A percentile compares a stretch with the other conserved stretches of the same genome.
These are phyloP conservation scores for Aegithalos caudatus DNA, from an alignment of 2,113 vertebrate species.

Conservation along the genomic window DNA sequence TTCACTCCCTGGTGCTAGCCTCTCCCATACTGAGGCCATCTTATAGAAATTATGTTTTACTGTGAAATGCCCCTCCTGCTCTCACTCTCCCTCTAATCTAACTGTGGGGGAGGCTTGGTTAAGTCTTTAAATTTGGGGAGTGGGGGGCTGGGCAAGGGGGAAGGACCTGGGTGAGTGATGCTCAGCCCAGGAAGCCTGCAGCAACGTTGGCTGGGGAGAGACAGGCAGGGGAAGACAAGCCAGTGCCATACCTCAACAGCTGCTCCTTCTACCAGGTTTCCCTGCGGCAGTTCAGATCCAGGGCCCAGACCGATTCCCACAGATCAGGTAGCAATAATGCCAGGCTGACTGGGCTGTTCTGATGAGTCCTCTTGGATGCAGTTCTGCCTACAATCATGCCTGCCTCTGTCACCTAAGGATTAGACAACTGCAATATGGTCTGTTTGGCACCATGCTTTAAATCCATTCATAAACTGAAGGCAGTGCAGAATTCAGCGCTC, in stretches of 20 bases:
- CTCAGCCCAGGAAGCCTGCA: not conserved
- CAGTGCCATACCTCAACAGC: not conserved
- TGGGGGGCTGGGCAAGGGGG: not conserved
- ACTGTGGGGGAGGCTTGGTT: not conserved
- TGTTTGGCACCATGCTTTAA: slow-evolving; percentile 40
- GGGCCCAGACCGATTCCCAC: not conserved
- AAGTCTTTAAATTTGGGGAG: not conserved
- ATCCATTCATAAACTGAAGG: slow-evolving; percentile 55
- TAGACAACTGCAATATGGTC: slow-evolving; percentile 58
- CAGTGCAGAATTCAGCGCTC: not conserved
- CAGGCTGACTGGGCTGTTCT: slow-evolving; percentile 24
- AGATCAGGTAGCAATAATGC: slow-evolving; percentile 28
- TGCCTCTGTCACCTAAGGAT: slow-evolving; percentile 55
- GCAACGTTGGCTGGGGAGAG: not conserved
- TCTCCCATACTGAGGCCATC: not conserved
- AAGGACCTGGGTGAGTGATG: not conserved
- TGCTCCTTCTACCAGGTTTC: not conserved
- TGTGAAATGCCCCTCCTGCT: not conserved
- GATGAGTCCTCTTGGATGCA: slow-evolving; percentile 37
- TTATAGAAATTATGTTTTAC: not conserved
- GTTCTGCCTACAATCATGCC: slow-evolving; percentile 33
- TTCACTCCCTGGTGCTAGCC: not conserved
- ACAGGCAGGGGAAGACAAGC: not conserved
- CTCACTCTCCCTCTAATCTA: not conserved
- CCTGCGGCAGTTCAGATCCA: not conserved